Base-by-base conservation (phyloP, 2,113 vertebrate genomes). In the Spheniscus mendiculus region DNA sequence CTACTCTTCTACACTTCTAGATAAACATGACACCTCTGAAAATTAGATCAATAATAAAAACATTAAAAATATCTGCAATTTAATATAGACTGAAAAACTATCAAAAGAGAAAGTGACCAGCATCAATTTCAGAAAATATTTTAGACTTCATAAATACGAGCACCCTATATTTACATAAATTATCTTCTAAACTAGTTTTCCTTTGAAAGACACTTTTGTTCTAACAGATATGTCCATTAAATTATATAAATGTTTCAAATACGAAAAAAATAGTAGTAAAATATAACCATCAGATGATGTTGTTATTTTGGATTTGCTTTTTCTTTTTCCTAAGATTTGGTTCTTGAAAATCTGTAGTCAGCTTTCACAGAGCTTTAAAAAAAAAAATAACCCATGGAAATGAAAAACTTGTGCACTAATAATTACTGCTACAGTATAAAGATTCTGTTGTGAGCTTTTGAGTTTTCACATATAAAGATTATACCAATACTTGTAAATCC, bases 101-200 rank as follows among this genome's bases (percentile, higher is more conserved):
- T 96, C 95, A 97, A 98, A 98, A 96, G 96, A 96, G 86, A 97
- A 97, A 96, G 95, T 97, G 97, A 97, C 85, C 92, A 97, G 82
- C 90, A 97, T 90, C 92, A 93, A 94, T 91, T 97, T 98, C 94
- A 97, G 93, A 98, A 98, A 98, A 98, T 96, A 97, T 89, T 96
- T 96, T 87, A 94, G 91, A 97, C 91, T 95, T 97, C 88, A 97
- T 97, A 98, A 98, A 97, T 97, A 98, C 82, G 96, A 95, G 95
- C 83, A 95, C 83, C 93, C 94, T 89, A 86, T 97, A 98, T 98
- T 98, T 98, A 98, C 96, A 98, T 94, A 97, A 97, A 98, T 98
- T 96, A 97, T 94, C 88, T 83, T 77, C 90, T 96, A 95, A 94
- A 89, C 93, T 95, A 95, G 38, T 89, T 95, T 90, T 94, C 40